A percentile compares a stretch with the other conserved stretches of the same genome.
phyloP scores from a whole-genome alignment of 1,140 invertebrate species.

The Drosophila bipectinata region DNA sequence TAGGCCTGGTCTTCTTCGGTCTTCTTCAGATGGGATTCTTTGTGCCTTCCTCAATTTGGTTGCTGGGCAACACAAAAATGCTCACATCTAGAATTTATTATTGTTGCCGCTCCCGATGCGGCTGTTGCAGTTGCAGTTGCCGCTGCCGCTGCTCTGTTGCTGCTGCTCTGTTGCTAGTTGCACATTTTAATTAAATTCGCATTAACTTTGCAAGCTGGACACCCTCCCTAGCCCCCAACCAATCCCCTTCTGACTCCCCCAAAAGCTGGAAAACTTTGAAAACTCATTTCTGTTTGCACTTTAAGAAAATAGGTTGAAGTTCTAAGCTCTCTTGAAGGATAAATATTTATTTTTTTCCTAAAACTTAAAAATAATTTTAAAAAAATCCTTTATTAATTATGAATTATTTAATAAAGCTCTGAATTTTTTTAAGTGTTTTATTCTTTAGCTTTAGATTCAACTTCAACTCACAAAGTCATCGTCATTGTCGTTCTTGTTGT shows the following conservation, averaged over 20 bases:
- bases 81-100: conserved; percentile 71
- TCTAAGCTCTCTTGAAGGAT: too few species aligned
- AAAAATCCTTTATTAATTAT: too few species aligned
- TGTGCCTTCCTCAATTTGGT: conserved; percentile 63
- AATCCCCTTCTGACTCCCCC: conserved; percentile 31
- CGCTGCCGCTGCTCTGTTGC: conserved; percentile 53
- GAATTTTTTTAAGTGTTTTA: not conserved
- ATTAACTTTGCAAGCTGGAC: conserved; percentile 64
- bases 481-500: conserved; percentile 27
- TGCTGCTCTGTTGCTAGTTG: conserved; percentile 70
- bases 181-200: conserved; percentile 83
- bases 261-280: conserved; percentile 74
- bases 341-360: too few species aligned
- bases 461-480: conserved; percentile 49
- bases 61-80: conserved; percentile 67
- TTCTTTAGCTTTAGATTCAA: conserved; percentile 26
- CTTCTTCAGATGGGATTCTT: conserved; percentile 54
- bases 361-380: too few species aligned
- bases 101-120: conserved; percentile 38
- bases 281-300: conserved; percentile 71
- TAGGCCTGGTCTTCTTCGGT: conserved; percentile 37
- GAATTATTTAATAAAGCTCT: not conserved
- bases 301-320: not conserved
- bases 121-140: conserved; percentile 27
- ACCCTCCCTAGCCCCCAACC: not conserved